Percentiles rank a stretch among this genome's conserved stretches.
Conservation (phyloP, 1,140 invertebrate genomes). For the Asobara japonica region DNA sequence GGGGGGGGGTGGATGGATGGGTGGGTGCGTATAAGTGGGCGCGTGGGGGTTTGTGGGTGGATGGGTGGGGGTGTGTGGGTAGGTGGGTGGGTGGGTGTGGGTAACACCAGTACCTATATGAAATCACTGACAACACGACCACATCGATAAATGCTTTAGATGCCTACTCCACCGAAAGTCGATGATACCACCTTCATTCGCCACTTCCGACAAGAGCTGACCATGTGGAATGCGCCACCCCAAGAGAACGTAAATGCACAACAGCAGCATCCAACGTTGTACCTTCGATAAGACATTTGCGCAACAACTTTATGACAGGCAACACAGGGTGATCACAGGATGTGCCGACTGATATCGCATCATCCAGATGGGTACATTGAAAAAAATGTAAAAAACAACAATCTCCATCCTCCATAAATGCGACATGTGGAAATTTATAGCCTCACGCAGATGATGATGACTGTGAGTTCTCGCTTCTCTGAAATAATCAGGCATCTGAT, state of each 20-base stretch:
- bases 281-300: constrained; percentile 1
- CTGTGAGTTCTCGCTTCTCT: background rate
- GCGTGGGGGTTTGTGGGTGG: too few species aligned
- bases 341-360: background rate
- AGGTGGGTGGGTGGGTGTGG: too few species aligned
- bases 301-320: background rate
- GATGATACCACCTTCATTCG: background rate
- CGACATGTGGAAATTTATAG: background rate
- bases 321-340: background rate
- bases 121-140: too few species aligned
- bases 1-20: too few species aligned
- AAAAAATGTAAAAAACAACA: background rate
- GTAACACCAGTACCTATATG: too few species aligned
- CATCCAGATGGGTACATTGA: background rate
- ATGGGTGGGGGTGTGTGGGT: too few species aligned
- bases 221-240: background rate
- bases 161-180: background rate
- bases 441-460: background rate
- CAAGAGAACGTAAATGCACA: background rate
- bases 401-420: background rate
- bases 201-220: constrained; percentile 12
- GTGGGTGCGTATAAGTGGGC: too few species aligned
- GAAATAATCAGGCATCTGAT: background rate
- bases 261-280: background rate
- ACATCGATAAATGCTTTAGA: too few species aligned